Evolutionary conservation across 2,888 invertebrate species (phyloP).

Genomic region (Acrocera orbiculus): DNA sequence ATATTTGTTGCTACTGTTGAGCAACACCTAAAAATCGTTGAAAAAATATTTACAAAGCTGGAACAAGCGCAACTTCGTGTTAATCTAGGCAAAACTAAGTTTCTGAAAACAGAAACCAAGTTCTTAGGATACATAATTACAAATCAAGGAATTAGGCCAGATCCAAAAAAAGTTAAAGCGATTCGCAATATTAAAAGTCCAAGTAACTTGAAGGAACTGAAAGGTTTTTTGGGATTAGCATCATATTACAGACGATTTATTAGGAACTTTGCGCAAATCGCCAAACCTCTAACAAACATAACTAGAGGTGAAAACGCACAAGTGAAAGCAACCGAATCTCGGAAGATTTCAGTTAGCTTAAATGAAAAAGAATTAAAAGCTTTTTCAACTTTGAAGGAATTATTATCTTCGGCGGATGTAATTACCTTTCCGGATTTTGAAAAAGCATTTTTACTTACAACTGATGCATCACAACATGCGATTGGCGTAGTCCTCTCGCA

Average conservation of each 20-base stretch:
- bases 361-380: conserved; percentile 8
- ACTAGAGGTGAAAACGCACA: conserved; percentile 12
- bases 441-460: conserved; percentile 11
- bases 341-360: conserved; percentile 8
- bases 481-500: conserved; percentile 2
- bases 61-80: background rate
- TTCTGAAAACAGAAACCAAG: conserved; percentile 6
- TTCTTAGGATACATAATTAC: conserved; percentile 10
- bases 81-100: background rate
- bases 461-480: conserved; percentile 11
- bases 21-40: background rate
- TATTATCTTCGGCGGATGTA: conserved; percentile 9
- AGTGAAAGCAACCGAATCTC: conserved; percentile 10
- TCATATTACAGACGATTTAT: conserved; percentile 12
- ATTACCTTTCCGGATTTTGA: conserved; percentile 11
- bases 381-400: conserved; percentile 11
- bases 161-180: conserved; percentile 6
- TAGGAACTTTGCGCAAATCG: conserved; percentile 10
- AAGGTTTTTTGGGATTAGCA: conserved; percentile 9
- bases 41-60: background rate
- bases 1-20: background rate
- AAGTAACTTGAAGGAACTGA: conserved; percentile 9
- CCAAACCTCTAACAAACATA: conserved; percentile 7
- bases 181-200: conserved; percentile 6
- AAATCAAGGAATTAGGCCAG: conserved; percentile 8